phyloP scores from a whole-genome alignment of 2,888 invertebrate species.

The Melinopterus prodromus region DNA sequence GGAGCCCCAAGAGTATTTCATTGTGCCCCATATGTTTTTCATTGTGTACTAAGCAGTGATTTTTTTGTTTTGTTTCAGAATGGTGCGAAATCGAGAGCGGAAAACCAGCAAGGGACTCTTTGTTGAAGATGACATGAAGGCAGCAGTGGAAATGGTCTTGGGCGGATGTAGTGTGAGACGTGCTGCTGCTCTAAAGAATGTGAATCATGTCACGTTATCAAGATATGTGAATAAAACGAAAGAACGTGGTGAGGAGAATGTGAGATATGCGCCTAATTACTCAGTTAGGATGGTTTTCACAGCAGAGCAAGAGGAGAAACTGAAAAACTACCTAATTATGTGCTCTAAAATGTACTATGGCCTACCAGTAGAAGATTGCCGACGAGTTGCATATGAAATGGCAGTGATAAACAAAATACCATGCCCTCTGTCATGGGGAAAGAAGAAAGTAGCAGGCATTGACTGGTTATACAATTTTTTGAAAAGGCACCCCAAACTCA shows the following conservation, averaged over 20 bases:
- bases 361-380: conserved; percentile 6
- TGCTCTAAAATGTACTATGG: conserved; percentile 16
- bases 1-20: no score
- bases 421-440: neutral
- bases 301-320: neutral
- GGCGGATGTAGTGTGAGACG: neutral
- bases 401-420: conserved; percentile 13
- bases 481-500: neutral
- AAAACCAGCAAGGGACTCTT: no score
- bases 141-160: no score
- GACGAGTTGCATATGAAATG: conserved; percentile 24
- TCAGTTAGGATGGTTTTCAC: neutral
- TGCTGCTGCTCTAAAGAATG: neutral
- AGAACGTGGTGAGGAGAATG: neutral
- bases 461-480: neutral
- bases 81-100: no score
- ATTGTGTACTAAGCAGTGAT: no score
- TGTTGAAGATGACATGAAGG: no score
- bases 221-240: neutral
- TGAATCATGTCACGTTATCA: neutral
- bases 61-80: no score
- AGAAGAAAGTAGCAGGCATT: neutral
- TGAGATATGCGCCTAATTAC: neutral
- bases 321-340: conserved; percentile 14
- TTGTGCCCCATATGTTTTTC: no score